These are phyloP conservation scores for Mythimna lalbum DNA, from an alignment of 2,888 invertebrate species.

Conservation along the genomic window DNA sequence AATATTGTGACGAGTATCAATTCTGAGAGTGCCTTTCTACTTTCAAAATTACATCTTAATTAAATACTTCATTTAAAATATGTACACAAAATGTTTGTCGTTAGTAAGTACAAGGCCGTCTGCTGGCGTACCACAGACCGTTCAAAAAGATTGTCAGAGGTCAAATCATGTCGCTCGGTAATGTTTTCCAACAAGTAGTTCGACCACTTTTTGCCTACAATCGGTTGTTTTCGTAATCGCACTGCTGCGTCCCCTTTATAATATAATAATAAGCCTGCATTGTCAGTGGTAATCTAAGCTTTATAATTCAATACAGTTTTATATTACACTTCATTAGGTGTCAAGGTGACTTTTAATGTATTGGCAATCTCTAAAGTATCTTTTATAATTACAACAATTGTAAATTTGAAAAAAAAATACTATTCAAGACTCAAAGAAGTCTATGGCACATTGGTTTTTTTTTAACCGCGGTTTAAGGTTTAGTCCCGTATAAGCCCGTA, in stretches of 20 bases:
- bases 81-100: background rate
- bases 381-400: background rate
- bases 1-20: background rate
- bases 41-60: background rate
- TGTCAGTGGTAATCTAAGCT: conserved; percentile 13
- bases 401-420: too few relatives aligned
- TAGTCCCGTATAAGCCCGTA: background rate
- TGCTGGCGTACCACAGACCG: conserved; percentile 2
- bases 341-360: background rate
- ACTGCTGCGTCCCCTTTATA: conserved; percentile 36
- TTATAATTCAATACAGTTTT: conserved; percentile 5
- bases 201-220: conserved; percentile 33
- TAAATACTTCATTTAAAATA: background rate
- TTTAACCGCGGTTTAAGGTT: background rate
- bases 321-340: background rate
- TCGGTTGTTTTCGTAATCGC: conserved; percentile 30
- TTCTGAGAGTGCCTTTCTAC: background rate
- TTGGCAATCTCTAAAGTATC: background rate
- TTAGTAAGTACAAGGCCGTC: conserved; percentile 18
- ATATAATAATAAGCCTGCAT: conserved; percentile 34
- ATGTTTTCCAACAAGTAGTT: conserved; percentile 21
- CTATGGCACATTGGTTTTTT: background rate
- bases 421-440: background rate
- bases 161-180: conserved; percentile 30
- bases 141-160: conserved; percentile 35